Conservation (phyloP, 2,797 vertebrate genomes). For the Gouania willdenowi region DNA sequence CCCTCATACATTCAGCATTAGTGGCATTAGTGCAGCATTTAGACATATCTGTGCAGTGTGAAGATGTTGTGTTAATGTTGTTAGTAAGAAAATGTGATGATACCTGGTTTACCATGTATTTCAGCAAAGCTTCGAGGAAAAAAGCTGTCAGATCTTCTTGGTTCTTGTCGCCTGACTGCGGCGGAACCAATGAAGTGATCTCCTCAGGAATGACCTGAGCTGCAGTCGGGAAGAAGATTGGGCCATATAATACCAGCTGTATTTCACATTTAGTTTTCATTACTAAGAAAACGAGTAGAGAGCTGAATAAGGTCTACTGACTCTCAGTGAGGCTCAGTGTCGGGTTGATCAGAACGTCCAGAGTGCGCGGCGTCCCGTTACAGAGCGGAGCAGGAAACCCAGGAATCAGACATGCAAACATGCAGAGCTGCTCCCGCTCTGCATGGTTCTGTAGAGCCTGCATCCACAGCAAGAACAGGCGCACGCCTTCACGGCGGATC, state of each 20-base stretch:
- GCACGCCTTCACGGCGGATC: constrained; percentile 96
- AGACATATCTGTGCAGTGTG: no score
- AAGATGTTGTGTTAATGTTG: constrained; percentile 36
- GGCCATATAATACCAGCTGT: no score
- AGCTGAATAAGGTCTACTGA: constrained; percentile 69
- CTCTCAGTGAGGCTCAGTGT: constrained; percentile 89
- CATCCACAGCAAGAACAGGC: constrained; percentile 95
- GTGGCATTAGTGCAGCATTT: constrained; percentile 26
- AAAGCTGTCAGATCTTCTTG: constrained; percentile 98
- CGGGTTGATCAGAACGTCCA: constrained; percentile 95
- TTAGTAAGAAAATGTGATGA: constrained; percentile 69
- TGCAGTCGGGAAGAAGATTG: constrained; percentile 47
- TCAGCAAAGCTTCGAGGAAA: constrained; percentile 96
- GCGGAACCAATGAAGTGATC: constrained; percentile 94
- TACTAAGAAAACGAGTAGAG: no score
- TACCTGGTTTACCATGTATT: constrained; percentile 99
- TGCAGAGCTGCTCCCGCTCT: constrained; percentile 91
- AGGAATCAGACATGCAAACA: constrained; percentile 97
- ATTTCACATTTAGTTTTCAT: no score
- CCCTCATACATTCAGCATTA: constrained; percentile 5
- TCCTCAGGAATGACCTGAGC: constrained; percentile 96
- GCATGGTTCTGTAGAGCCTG: constrained; percentile 95
- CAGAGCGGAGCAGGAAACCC: constrained; percentile 92
- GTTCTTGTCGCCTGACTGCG: constrained; percentile 97
- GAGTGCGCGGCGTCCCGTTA: constrained; percentile 87